These are phyloP conservation scores for Syngnathus rostellatus DNA, from an alignment of 2,797 vertebrate species.

Conservation along the genomic window DNA sequence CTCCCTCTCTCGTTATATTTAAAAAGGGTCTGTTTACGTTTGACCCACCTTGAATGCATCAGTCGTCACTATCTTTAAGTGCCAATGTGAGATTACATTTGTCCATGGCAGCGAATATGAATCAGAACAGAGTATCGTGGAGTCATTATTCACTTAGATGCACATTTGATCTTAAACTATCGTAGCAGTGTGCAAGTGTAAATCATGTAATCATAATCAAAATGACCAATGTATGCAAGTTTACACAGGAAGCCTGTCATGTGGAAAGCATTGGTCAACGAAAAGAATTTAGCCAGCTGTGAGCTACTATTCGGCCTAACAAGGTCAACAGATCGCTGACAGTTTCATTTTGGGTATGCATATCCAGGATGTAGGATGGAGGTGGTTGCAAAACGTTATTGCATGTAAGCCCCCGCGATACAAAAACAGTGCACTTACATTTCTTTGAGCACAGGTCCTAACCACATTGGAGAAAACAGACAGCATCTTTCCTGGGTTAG, in stretches of 20 bases:
- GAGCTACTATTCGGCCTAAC: conserved; percentile 43
- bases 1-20: too few relatives aligned
- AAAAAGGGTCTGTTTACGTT: too few relatives aligned
- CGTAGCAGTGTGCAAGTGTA: not conserved
- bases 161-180: not conserved
- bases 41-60: too few relatives aligned
- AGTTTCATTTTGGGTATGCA: conserved; percentile 1
- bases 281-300: not conserved
- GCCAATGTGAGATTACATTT: too few relatives aligned
- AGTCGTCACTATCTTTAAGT: too few relatives aligned
- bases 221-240: not conserved
- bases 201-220: not conserved
- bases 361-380: rapidly evolving
- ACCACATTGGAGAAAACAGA: conserved; percentile 62
- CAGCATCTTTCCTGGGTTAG: conserved; percentile 60
- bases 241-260: not conserved
- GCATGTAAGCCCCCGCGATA: not conserved
- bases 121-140: not conserved
- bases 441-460: conserved; percentile 55
- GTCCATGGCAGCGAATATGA: too few relatives aligned
- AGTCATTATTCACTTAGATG: not conserved
- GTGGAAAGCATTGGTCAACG: not conserved
- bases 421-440: conserved; percentile 51
- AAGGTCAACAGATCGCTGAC: conserved; percentile 54
- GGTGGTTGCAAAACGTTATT: rapidly evolving